Percentiles rank a stretch among this genome's conserved stretches.
Evolutionary conservation across 2,113 vertebrate species (phyloP).

Genomic region (Tricholaema leucomelas): DNA sequence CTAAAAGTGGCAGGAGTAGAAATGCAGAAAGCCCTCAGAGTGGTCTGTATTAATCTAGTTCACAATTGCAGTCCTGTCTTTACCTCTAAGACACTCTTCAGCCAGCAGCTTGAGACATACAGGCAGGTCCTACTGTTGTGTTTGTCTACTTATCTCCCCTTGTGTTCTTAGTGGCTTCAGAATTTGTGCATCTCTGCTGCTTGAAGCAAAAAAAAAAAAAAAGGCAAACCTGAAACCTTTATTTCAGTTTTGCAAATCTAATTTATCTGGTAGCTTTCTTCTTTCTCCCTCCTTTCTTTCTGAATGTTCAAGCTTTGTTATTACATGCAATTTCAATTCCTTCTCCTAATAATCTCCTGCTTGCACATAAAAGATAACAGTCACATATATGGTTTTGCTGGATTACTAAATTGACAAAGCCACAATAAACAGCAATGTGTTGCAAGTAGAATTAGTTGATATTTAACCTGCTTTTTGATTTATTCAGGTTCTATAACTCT

Average conservation of each 20-base stretch:
- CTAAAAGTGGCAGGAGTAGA: not conserved
- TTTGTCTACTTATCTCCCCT: not conserved
- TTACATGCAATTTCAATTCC: constrained; percentile 22
- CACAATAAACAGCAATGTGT: not conserved
- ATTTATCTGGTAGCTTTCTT: not conserved
- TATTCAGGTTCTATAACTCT: not conserved
- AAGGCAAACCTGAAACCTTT: not conserved
- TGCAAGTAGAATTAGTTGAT: not conserved
- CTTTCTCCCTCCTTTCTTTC: not conserved
- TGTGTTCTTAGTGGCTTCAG: not conserved
- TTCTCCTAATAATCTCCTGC: constrained; percentile 27
- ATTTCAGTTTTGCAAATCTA: not conserved
- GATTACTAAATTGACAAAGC: constrained; percentile 37
- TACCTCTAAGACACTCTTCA: not conserved
- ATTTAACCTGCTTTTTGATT: constrained; percentile 27
- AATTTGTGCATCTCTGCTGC: not conserved
- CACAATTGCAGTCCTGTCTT: not conserved
- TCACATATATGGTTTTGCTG: not conserved
- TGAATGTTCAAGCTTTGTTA: not conserved
- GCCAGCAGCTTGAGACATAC: not conserved
- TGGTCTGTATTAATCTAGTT: not conserved
- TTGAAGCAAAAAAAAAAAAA: constrained; percentile 16
- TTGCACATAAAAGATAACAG: constrained; percentile 27
- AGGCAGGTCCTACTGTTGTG: not conserved
- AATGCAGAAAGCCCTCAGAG: not conserved